Evolutionary conservation across 2,113 vertebrate genomes (phyloP).

Genomic region (Oryzias woworae): DNA sequence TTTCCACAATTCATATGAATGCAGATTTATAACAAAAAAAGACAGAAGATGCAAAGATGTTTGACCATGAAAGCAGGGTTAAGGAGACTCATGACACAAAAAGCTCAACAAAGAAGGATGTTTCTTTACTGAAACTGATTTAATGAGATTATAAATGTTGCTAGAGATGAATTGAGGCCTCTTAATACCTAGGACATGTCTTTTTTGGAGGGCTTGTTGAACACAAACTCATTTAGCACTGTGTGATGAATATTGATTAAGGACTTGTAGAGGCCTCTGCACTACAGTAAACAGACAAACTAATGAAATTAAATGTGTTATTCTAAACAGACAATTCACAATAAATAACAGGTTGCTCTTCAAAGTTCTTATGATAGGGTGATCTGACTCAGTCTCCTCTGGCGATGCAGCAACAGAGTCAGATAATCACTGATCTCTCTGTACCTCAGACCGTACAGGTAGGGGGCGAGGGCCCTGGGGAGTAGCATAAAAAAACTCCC

Average conservation of each 20-base stretch:
- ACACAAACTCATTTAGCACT: background rate
- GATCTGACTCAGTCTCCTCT: conserved; percentile 36
- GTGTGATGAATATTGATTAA: background rate
- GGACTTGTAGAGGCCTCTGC: too few species aligned
- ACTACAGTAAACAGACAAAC: too few species aligned
- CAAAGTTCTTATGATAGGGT: conserved; percentile 17
- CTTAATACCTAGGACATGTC: background rate
- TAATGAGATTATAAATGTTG: background rate
- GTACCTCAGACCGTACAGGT: conserved; percentile 80
- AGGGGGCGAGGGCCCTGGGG: conserved; percentile 76
- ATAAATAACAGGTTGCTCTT: background rate
- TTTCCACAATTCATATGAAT: too few species aligned
- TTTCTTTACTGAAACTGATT: background rate
- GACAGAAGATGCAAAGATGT: too few species aligned
- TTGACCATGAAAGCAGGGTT: too few species aligned
- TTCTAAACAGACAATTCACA: background rate
- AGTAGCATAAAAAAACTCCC: conserved; percentile 75
- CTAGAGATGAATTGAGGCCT: background rate
- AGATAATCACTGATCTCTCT: conserved; percentile 72
- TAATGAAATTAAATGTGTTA: background rate
- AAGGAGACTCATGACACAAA: too few species aligned
- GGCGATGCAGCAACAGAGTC: conserved; percentile 55
- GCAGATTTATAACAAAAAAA: too few species aligned
- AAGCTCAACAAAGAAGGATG: too few species aligned
- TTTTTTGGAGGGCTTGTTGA: background rate